A percentile compares a stretch with the other conserved stretches of the same genome.
phyloP scores from a whole-genome alignment of 2,888 invertebrate species.

The Hedychridium roseum region DNA sequence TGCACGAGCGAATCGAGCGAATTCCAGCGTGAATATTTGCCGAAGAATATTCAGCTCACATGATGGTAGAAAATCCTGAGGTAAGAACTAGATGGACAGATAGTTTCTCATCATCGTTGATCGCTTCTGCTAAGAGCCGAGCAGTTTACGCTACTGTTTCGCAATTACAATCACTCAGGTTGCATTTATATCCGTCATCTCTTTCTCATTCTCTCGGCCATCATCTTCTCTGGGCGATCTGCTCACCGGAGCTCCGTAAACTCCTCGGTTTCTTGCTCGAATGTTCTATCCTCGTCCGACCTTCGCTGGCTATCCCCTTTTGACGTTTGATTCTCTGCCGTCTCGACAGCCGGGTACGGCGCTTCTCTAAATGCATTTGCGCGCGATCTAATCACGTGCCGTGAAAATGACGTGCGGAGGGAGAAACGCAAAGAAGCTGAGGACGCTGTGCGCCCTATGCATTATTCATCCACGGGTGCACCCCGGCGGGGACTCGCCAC shows the following conservation, averaged over 20 bases:
- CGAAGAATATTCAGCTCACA: too few relatives aligned
- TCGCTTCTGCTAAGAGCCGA: neutral
- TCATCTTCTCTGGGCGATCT: too few relatives aligned
- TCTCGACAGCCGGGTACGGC: neutral
- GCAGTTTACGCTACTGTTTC: conserved; percentile 45
- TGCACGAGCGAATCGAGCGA: too few relatives aligned
- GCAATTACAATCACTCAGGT: conserved; percentile 52
- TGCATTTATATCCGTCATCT: conserved; percentile 20
- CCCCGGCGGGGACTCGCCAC: conserved; percentile 48
- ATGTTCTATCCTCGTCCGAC: conserved; percentile 3
- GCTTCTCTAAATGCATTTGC: conserved; percentile 25
- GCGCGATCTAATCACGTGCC: conserved; percentile 43
- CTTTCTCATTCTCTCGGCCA: conserved; percentile 15
- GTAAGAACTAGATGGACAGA: too few relatives aligned
- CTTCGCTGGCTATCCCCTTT: conserved; percentile 17
- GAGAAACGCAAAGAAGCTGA: conserved; percentile 28
- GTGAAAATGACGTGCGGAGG: conserved; percentile 38
- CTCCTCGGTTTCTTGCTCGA: too few relatives aligned
- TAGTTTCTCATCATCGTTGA: too few relatives aligned
- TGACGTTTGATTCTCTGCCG: conserved; percentile 10
- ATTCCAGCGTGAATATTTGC: too few relatives aligned
- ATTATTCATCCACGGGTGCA: conserved; percentile 56
- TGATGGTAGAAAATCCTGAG: too few relatives aligned
- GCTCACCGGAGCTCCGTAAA: too few relatives aligned
- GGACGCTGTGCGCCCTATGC: conserved; percentile 47